Evolutionary conservation across 1,140 invertebrate genomes (phyloP).

Genomic region (Pogonomyrmex californicus): DNA sequence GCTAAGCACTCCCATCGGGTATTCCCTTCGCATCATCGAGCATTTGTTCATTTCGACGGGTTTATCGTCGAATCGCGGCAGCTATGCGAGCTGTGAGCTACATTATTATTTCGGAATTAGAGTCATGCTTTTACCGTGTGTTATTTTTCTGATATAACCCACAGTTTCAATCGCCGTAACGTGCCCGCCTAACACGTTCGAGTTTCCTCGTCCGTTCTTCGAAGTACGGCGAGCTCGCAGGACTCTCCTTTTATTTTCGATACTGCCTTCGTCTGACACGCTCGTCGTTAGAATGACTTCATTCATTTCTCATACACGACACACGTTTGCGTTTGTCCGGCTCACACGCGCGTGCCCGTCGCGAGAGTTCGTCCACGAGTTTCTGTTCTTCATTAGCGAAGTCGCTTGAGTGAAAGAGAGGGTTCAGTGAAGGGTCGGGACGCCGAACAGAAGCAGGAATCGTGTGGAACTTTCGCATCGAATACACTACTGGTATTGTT

Average conservation of each 20-base stretch:
- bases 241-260: conserved; percentile 28
- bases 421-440: conserved; percentile 69
- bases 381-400: conserved; percentile 81
- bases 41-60: conserved; percentile 48
- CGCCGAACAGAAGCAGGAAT: conserved; percentile 65
- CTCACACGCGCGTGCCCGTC: conserved; percentile 59
- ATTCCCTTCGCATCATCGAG: conserved; percentile 56
- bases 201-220: not conserved
- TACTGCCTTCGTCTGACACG: not conserved
- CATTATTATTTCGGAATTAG: conserved; percentile 54
- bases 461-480: conserved; percentile 74
- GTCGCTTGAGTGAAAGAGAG: conserved; percentile 73
- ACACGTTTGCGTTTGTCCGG: conserved; percentile 50
- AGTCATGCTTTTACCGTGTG: conserved; percentile 34
- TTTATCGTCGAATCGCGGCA: conserved; percentile 31
- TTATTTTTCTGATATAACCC: conserved; percentile 25
- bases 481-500: conserved; percentile 80
- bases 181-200: not conserved
- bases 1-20: conserved; percentile 59
- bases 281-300: conserved; percentile 68
- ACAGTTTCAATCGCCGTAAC: conserved; percentile 20
- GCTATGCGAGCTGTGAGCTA: conserved; percentile 17
- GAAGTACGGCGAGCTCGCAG: not conserved
- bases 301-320: conserved; percentile 69
- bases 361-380: conserved; percentile 70